phyloP scores from a whole-genome alignment of 2,888 invertebrate species.

The Baccha elongata region DNA sequence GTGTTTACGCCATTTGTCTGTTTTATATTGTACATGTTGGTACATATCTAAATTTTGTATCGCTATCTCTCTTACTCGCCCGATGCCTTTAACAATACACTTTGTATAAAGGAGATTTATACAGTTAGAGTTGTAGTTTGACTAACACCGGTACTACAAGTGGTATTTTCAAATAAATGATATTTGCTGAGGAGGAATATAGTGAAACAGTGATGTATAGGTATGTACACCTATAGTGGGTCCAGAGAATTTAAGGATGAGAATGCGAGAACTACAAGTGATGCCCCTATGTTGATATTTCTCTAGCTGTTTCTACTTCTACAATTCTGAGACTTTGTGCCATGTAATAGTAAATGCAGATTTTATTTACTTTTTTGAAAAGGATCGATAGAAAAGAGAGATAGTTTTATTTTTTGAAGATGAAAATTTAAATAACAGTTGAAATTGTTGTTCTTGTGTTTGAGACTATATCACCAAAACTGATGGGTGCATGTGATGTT shows the following conservation, averaged over 20 bases:
- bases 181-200: slow-evolving; percentile 65
- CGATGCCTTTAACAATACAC: slow-evolving; percentile 14
- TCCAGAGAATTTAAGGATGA: slow-evolving; percentile 6
- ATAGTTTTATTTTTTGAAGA: neutral
- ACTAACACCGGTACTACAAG: slow-evolving; percentile 58
- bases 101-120: slow-evolving; percentile 54
- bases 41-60: slow-evolving; percentile 40
- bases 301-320: slow-evolving; percentile 40
- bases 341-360: slow-evolving; percentile 59
- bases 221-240: slow-evolving; percentile 25
- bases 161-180: slow-evolving; percentile 71
- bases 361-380: slow-evolving; percentile 57
- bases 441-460: neutral
- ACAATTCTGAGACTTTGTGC: slow-evolving; percentile 33
- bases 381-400: slow-evolving; percentile 35
- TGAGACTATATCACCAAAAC: no score
- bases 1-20: slow-evolving; percentile 65
- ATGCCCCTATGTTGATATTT: slow-evolving; percentile 46
- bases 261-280: slow-evolving; percentile 7
- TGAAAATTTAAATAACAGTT: neutral
- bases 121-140: slow-evolving; percentile 42
- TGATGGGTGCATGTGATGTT: no score
- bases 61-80: slow-evolving; percentile 3
- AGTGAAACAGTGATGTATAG: slow-evolving; percentile 30
- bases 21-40: slow-evolving; percentile 6